phyloP scores from a whole-genome alignment of 1,140 invertebrate species.

The Bombus waltoni region DNA sequence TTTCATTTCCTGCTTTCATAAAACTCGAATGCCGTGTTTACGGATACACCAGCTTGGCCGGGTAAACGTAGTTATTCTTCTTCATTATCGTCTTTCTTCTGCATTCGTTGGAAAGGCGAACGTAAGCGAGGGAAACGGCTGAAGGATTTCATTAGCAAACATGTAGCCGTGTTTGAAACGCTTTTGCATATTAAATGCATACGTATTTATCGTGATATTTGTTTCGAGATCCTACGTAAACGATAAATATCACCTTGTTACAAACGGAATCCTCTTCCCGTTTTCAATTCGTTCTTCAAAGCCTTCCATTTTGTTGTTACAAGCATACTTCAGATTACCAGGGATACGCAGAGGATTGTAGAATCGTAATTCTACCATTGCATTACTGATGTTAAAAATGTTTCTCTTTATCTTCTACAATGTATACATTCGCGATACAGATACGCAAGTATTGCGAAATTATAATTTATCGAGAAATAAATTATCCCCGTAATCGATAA shows the following conservation, averaged over 20 bases:
- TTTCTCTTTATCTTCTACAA: not conserved
- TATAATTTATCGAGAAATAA: not conserved
- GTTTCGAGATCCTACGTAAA: not conserved
- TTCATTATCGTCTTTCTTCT: constrained; percentile 56
- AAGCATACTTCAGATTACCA: not conserved
- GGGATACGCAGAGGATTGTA: not conserved
- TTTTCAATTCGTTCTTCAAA: not conserved
- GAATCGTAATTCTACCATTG: not conserved
- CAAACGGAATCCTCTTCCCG: not conserved
- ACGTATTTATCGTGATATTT: constrained; percentile 34
- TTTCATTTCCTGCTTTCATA: constrained; percentile 55
- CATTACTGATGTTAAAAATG: not conserved
- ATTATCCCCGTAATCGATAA: not conserved
- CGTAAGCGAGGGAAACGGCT: not conserved
- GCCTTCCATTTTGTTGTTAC: not conserved
- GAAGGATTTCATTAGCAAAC: constrained; percentile 59
- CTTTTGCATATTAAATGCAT: constrained; percentile 33
- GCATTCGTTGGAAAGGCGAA: constrained; percentile 3
- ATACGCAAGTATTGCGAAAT: not conserved
- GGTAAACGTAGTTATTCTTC: constrained; percentile 51
- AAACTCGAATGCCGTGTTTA: constrained; percentile 54
- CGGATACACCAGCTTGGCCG: constrained; percentile 40
- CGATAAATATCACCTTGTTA: not conserved
- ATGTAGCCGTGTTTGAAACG: constrained; percentile 32
- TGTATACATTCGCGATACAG: not conserved